These are phyloP conservation scores for Halcyon badia DNA, from an alignment of 2,797 vertebrate species.

Conservation along the genomic window DNA sequence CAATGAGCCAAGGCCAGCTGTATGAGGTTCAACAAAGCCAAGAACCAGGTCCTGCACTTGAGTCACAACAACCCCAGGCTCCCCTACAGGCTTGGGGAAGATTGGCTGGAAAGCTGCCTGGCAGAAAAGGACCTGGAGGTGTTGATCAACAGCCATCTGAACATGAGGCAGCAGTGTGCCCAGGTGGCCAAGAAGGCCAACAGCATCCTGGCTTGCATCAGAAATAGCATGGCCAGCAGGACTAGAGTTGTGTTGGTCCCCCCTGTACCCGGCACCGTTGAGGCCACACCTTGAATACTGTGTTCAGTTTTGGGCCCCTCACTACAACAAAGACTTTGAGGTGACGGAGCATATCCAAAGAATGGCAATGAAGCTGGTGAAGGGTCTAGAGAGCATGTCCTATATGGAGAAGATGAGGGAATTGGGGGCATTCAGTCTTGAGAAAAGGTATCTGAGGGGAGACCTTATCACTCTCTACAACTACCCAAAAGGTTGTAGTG, in stretches of 20 bases:
- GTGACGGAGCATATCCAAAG: accelerated
- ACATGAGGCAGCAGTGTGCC: not conserved
- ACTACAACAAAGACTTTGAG: not conserved
- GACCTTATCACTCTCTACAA: not conserved
- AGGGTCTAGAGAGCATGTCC: not conserved
- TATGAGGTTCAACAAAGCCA: not conserved
- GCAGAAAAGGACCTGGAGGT: accelerated
- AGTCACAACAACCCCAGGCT: not conserved
- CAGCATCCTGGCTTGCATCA: not conserved
- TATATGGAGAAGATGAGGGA: not conserved
- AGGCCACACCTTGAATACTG: accelerated
- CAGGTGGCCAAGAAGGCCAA: not conserved
- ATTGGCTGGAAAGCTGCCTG: accelerated
- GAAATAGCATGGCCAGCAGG: not conserved
- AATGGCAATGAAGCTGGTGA: not conserved
- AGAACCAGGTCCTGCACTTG: accelerated
- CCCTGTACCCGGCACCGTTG: accelerated
- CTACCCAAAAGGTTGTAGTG: not conserved
- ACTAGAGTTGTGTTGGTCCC: accelerated
- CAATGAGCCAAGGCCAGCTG: accelerated
- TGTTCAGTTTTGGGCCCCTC: not conserved
- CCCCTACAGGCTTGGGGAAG: accelerated
- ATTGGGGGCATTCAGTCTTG: not conserved
- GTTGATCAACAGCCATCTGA: accelerated
- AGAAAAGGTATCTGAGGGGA: not conserved